These are phyloP conservation scores for Drosophila willistoni DNA, from an alignment of 1,140 invertebrate species.

Conservation along the genomic window DNA sequence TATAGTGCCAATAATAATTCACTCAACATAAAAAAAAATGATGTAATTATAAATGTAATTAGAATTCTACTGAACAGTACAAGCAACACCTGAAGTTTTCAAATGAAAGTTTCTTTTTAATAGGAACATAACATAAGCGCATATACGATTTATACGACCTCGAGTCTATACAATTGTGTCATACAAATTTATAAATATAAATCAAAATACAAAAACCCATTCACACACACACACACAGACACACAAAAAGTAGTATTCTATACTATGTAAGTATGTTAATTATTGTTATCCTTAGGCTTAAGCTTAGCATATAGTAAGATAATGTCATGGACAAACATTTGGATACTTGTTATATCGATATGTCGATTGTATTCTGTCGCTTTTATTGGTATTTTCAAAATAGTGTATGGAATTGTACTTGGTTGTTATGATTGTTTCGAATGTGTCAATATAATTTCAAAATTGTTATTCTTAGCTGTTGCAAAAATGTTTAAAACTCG, in stretches of 20 bases:
- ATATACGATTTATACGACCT: slow-evolving; percentile 44
- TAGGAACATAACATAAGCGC: slow-evolving; percentile 63
- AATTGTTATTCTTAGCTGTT: not conserved
- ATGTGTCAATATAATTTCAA: not conserved
- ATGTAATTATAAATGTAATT: slow-evolving; percentile 54
- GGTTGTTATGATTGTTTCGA: not conserved
- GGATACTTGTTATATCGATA: slow-evolving; percentile 4
- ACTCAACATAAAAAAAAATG: slow-evolving; percentile 22
- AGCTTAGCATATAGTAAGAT: not conserved
- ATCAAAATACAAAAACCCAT: slow-evolving; percentile 9
- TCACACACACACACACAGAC: slow-evolving; percentile 53
- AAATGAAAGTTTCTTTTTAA: slow-evolving; percentile 82
- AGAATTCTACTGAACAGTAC: slow-evolving; percentile 80
- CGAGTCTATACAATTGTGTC: too few relatives aligned
- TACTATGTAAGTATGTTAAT: slow-evolving; percentile 56
- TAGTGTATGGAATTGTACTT: not conserved
- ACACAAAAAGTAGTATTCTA: slow-evolving; percentile 23
- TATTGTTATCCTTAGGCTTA: slow-evolving; percentile 43
- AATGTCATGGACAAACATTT: not conserved
- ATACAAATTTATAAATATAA: slow-evolving; percentile 54
- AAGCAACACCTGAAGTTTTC: slow-evolving; percentile 82
- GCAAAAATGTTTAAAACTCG: not conserved
- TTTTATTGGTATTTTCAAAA: not conserved
- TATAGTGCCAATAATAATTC: slow-evolving; percentile 58
- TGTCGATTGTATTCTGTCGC: not conserved